Base-by-base conservation (phyloP, 2,797 vertebrate species). In the Tenualosa ilisha region DNA sequence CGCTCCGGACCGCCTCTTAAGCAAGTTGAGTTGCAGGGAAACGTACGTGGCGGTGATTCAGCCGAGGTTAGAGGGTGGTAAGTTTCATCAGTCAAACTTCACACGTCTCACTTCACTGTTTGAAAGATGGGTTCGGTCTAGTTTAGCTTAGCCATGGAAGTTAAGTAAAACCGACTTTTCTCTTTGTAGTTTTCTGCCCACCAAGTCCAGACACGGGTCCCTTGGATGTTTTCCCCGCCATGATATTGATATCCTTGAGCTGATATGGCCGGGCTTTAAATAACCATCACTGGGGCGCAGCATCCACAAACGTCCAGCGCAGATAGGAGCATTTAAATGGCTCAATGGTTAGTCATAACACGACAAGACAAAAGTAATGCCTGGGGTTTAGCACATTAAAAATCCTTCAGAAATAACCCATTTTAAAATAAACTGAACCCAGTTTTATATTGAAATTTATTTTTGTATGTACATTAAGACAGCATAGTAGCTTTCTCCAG, bases 21-120 rank as follows among this genome's bases (percentile, higher is more conserved):
- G 87, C 92, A 93, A 0, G 92, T 89, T 95, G 65, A 51, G 93
- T 90, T 95, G 93, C 91, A 86, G 20, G 61, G 88, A 83, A 83
- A 90, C 1, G 86, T 88, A 86, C 88, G 86, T 87, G 84, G 87
- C 85, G 84, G 12, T n/a, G 12, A 15, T 46, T 46, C 40, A 43
- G 51, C 53, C 40, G 68, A 75, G 37, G 68, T 17, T 40, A 31
- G 13, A 72, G 40, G 31, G 68, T 40, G 15, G 12, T 20, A 31
- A 75, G 13, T 75, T 40, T 43, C 31, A 26, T 43, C 31, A 40
- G 15, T 43, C 68, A 3, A 20, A 75, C 31, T 15, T 22, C 20
- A 22, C 20, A 59, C 20, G 22, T 20, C 5, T 59, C 56, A 59
- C 12, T 13, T 54, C 1, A 31, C 31, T 31, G 31, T 31, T 31